phyloP scores from a whole-genome alignment of 2,888 invertebrate genomes.

The Melieria omissa region DNA sequence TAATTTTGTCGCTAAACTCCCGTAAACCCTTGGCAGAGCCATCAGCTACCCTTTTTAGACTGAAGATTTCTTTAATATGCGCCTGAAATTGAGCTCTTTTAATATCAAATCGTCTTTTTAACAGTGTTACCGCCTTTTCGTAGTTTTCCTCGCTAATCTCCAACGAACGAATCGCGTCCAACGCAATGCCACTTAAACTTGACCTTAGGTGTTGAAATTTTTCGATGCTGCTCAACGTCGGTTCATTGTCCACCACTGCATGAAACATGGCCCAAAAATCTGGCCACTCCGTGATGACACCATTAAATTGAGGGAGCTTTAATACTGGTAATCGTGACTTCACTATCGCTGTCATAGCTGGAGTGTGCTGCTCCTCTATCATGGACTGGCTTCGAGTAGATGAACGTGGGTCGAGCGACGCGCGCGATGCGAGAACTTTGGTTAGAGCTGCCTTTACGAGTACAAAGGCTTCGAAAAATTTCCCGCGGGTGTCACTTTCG shows the following conservation, averaged over 20 bases:
- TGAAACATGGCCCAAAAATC: conserved; percentile 14
- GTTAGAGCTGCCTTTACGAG: background rate
- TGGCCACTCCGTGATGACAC: conserved; percentile 7
- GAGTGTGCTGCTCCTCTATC: background rate
- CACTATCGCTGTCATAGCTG: background rate
- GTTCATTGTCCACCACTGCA: conserved; percentile 1
- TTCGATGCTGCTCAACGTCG: conserved; percentile 3
- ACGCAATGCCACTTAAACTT: background rate
- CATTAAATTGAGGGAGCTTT: background rate
- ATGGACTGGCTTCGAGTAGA: background rate
- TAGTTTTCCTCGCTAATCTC: conserved; percentile 42
- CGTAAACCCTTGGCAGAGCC: conserved; percentile 38
- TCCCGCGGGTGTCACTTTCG: background rate
- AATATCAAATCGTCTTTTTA: conserved; percentile 44
- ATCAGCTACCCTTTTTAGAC: conserved; percentile 35
- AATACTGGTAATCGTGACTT: background rate
- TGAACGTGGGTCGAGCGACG: background rate
- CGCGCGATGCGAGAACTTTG: background rate
- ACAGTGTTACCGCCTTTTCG: conserved; percentile 41
- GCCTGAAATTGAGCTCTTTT: conserved; percentile 45
- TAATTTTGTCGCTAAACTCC: conserved; percentile 39
- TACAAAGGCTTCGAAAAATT: background rate
- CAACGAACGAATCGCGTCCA: conserved; percentile 13
- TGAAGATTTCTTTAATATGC: conserved; percentile 42
- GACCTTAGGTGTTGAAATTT: conserved; percentile 16